Evolutionary conservation across 2,797 vertebrate genomes (phyloP), one percentile per base, ranked within the genome.

Genomic region (Acanthiza pusilla): DNA sequence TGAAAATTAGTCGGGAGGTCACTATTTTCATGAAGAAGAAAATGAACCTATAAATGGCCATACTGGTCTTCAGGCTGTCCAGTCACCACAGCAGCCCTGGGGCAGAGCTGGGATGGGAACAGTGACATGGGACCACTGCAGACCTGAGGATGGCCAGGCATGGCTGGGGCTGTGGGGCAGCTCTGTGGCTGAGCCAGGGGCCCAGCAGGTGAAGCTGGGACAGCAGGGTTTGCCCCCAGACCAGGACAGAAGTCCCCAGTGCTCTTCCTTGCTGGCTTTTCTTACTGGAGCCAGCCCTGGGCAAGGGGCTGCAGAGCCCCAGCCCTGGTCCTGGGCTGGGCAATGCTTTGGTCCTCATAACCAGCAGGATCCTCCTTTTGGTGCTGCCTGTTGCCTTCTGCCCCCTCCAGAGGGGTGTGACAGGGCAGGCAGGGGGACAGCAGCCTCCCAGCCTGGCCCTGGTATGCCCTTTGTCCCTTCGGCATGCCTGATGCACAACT

Each of bases 401-500:
- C 63, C 3, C 2, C 6, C 16, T 61, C 22, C 1, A 0, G 18
- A 43, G 2, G 3, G 19, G 10, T 2, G 9, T 5, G 2, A 9
- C 0, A 0, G 74, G 38, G 26, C 54, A 68, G 54, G 10, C 5
- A 7, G 65, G 15, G 67, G 55, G 48, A 54, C 4, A 6, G 71
- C 70, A 74, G 70, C 50, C 53, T 54, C n/a, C 48, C 71, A 53
- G 66, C 45, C 53, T 9, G 47, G 36, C 32, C 42, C 36, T 3
- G 0, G 5, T 16, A 8, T 53, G 29, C 20, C 47, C 38, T 75
- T 63, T 48, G 48, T 13, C n/a, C 50, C 57, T 66, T 43, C 67
- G 27, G 40, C 42, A 47, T 0, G 0, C 22, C 48, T 29, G 15
- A 22, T 26, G 16, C 2, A 5, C 1, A 1, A 2, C 16, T 66